Evolutionary conservation across 2,113 vertebrate species (phyloP).

Genomic region (Platysteira castanea): DNA sequence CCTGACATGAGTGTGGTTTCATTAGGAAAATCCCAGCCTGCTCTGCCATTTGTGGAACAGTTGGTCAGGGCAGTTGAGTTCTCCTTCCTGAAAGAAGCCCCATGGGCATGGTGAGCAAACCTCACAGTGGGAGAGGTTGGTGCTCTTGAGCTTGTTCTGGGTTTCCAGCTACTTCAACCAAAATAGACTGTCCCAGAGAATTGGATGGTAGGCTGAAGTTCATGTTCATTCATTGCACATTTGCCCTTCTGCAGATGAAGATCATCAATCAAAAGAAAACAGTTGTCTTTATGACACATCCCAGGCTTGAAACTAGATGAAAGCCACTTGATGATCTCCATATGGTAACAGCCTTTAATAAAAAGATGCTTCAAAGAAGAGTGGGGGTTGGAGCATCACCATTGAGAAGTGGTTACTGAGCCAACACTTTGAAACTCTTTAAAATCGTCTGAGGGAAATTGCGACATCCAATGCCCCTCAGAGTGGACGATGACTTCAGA

Average conservation of each 20-base stretch:
- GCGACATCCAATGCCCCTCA: neutral
- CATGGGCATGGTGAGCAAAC: rapidly evolving
- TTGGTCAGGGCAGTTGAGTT: neutral
- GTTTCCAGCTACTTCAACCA: neutral
- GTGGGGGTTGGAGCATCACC: neutral
- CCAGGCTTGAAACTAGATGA: neutral
- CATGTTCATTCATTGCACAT: rapidly evolving
- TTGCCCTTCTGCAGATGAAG: neutral
- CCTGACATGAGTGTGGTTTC: neutral
- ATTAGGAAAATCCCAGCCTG: neutral
- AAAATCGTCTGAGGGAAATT: neutral
- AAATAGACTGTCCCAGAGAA: neutral
- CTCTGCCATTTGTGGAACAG: neutral
- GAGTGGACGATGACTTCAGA: neutral
- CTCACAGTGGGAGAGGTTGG: neutral
- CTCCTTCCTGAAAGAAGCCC: neutral
- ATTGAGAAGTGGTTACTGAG: neutral
- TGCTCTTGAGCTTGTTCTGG: neutral
- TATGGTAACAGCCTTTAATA: neutral
- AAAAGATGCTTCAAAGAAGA: neutral
- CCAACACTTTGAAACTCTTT: neutral
- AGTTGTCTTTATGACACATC: neutral
- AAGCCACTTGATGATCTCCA: neutral
- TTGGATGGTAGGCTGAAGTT: neutral
- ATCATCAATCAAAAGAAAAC: neutral